Evolutionary conservation across 2,113 vertebrate genomes (phyloP).

Genomic region (Columba livia): DNA sequence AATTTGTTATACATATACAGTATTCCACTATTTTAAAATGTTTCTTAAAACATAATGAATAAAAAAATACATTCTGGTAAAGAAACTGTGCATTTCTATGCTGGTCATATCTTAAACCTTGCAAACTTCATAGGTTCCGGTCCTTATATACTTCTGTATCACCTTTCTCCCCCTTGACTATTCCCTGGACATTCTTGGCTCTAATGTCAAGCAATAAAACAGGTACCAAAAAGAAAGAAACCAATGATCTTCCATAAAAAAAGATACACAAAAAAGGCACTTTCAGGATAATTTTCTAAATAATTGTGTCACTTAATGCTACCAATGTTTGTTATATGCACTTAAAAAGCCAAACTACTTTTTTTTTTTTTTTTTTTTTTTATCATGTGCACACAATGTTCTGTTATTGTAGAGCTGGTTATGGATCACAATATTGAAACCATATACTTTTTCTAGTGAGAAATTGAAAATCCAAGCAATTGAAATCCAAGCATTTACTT

Average conservation of each 20-base stretch:
- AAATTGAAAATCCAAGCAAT: not conserved
- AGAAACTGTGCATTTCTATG: not conserved
- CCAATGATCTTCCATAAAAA: not conserved
- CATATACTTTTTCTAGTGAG: not conserved
- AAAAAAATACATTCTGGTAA: not conserved
- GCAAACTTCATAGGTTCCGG: not conserved
- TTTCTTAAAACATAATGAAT: not conserved
- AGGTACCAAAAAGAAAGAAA: not conserved
- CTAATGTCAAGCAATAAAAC: not conserved
- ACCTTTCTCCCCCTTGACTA: not conserved
- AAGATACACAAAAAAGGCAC: not conserved
- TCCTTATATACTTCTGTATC: not conserved
- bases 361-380: not conserved
- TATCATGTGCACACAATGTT: not conserved
- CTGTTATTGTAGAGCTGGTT: not conserved
- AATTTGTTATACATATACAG: not conserved
- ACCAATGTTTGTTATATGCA: fast-evolving
- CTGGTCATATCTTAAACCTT: not conserved
- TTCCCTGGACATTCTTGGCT: not conserved
- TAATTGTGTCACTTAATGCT: not conserved
- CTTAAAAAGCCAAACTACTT: not conserved
- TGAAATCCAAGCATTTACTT: not conserved
- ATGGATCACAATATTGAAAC: not conserved
- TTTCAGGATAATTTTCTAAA: not conserved
- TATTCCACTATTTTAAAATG: not conserved